Base-by-base conservation (phyloP, 2,797 vertebrate species). In the Pogoniulus pusillus region DNA sequence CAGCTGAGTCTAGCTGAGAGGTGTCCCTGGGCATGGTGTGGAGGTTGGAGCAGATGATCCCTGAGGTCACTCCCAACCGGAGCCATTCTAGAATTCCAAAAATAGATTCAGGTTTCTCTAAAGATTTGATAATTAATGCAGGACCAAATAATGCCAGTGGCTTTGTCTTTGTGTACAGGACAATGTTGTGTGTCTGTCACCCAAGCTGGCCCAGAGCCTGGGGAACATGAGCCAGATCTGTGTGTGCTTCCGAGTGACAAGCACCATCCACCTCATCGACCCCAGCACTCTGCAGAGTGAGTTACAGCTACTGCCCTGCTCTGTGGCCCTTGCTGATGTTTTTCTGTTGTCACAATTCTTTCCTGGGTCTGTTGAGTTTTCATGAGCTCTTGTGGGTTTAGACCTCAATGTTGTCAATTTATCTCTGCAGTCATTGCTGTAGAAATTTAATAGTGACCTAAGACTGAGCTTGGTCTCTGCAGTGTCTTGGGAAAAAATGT, bases 181-280 rank as follows among this genome's bases (percentile, higher is more conserved):
- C 97, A 99, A 98, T 4, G 98, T 99, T 11, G 98, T 99, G 43
- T 99, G 99, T 90, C 97, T 99, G 79, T 98, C 99, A 30, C 98
- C 99, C 43, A 98, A 98, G 85, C 97, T 99, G 96, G 99, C 99
- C 0, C 99, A 99, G 96, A 99, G 98, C 58, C 97, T 99, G 91
- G 99, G 99, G 51, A 99, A 99, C 97, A 98, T 99, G 98, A 98
- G 97, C 91, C 99, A 99, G 96, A 98, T 99, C 93, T 99, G 99
- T 80, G 98, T 99, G 76, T 99, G 99, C 94, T 65, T 98, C 92
- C 97, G 99, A 7, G 98, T 99, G 81, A 99, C 98, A 54, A 99
- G 98, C 81, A 96, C 98, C 80, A 97, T 99, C 94, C 99, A 99
- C 90, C 98, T 99, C 91, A 99, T 99, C 4, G 99, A 99, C 94